These are phyloP conservation scores for Athalia circularis DNA, from an alignment of 2,888 invertebrate species.

Conservation along the genomic window DNA sequence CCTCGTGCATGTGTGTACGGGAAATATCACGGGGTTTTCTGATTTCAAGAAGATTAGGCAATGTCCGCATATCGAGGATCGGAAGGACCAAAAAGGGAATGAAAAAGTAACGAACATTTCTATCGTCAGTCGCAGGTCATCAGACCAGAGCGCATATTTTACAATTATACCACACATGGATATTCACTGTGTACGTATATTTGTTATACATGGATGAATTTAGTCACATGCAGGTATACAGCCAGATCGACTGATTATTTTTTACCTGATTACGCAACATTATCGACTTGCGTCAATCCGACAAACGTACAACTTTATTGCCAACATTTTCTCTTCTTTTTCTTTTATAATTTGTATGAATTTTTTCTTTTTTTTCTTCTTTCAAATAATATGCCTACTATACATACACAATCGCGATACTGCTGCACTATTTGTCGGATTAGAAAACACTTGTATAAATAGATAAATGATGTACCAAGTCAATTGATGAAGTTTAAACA, in stretches of 20 bases:
- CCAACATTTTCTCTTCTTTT: too few relatives aligned
- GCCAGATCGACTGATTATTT: not conserved
- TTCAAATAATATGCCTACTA: too few relatives aligned
- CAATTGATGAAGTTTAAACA: too few relatives aligned
- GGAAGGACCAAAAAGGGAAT: not conserved
- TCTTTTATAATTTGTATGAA: too few relatives aligned
- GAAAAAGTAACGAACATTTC: not conserved
- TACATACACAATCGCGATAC: too few relatives aligned
- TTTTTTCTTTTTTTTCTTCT: too few relatives aligned
- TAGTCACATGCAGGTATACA: not conserved
- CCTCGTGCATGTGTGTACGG: not conserved
- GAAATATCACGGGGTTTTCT: conserved; percentile 36
- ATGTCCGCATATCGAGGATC: not conserved
- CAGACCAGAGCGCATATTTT: not conserved
- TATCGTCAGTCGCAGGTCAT: too few relatives aligned
- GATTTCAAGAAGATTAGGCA: conserved; percentile 35
- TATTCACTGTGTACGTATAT: not conserved
- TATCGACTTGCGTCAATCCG: not conserved
- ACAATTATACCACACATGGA: not conserved
- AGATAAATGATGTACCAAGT: too few relatives aligned
- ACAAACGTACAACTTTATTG: too few relatives aligned
- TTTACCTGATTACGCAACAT: not conserved
- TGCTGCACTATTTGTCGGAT: too few relatives aligned
- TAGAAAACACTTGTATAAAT: too few relatives aligned
- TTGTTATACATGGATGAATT: not conserved